Conservation (phyloP, 2,888 invertebrate species). For the Dendrolimus houi region DNA sequence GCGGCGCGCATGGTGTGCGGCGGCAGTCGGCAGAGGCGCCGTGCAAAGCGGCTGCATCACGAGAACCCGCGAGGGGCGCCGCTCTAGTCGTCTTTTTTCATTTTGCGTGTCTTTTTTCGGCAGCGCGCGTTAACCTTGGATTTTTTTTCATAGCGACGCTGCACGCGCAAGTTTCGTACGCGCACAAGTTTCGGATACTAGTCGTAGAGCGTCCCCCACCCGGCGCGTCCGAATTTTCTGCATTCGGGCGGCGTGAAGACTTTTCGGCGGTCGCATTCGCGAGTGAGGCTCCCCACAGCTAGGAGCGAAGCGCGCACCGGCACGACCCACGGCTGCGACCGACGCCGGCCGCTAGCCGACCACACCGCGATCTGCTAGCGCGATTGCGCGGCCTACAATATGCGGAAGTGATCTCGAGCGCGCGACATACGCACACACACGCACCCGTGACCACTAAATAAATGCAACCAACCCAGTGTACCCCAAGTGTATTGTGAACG, state of each 20-base stretch:
- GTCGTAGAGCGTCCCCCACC: slow-evolving; percentile 74
- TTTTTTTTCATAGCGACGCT: slow-evolving; percentile 73
- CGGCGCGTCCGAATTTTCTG: slow-evolving; percentile 73
- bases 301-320: slow-evolving; percentile 53
- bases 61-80: slow-evolving; percentile 61
- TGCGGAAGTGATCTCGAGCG: slow-evolving; percentile 68
- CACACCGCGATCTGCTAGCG: slow-evolving; percentile 29
- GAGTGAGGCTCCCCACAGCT: slow-evolving; percentile 65
- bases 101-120: slow-evolving; percentile 76
- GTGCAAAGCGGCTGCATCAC: slow-evolving; percentile 58
- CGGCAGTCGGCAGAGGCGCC: slow-evolving; percentile 20
- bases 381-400: slow-evolving; percentile 57
- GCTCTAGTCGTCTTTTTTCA: slow-evolving; percentile 70
- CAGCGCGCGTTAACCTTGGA: slow-evolving; percentile 74
- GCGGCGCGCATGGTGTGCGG: slow-evolving; percentile 14
- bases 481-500: slow-evolving; percentile 56
- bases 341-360: slow-evolving; percentile 6
- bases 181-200: slow-evolving; percentile 66
- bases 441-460: slow-evolving; percentile 26
- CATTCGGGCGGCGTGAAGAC: slow-evolving; percentile 68
- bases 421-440: slow-evolving; percentile 12
- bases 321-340: slow-evolving; percentile 10
- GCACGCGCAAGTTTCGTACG: slow-evolving; percentile 48
- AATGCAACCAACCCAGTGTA: slow-evolving; percentile 37
- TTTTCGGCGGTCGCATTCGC: slow-evolving; percentile 75